phyloP scores from a whole-genome alignment of 2,113 vertebrate genomes.

The Hucho hucho region DNA sequence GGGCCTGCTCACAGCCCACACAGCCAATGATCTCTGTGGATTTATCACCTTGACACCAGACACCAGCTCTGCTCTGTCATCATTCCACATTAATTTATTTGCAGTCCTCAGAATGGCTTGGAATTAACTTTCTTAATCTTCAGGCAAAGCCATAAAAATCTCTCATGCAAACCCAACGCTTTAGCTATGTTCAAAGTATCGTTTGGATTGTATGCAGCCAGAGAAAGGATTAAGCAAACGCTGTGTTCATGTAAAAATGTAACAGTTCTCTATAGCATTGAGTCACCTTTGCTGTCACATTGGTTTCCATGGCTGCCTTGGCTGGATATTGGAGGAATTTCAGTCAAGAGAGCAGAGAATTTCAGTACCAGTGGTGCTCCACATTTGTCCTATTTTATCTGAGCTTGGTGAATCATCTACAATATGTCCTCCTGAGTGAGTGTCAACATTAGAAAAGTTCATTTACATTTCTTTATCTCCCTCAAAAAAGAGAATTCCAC shows the following conservation, averaged over 20 bases:
- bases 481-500: neutral
- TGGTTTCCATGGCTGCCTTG: too few relatives aligned
- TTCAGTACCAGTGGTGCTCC: too few relatives aligned
- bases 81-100: neutral
- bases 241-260: neutral
- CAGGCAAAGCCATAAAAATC: neutral
- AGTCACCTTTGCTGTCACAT: constrained; percentile 3
- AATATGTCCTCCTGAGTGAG: constrained; percentile 25
- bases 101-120: neutral
- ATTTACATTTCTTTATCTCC: constrained; percentile 30
- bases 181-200: neutral
- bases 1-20: neutral
- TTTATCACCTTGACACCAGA: neutral
- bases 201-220: neutral
- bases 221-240: neutral
- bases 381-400: constrained; percentile 25
- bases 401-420: constrained; percentile 11
- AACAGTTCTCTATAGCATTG: neutral
- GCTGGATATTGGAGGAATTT: too few relatives aligned
- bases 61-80: neutral
- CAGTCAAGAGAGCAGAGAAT: too few relatives aligned
- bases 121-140: neutral
- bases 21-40: neutral
- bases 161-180: neutral
- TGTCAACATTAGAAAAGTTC: constrained; percentile 36